phyloP scores from a whole-genome alignment of 1,140 invertebrate species.

The Hylaeus anthracinus region DNA sequence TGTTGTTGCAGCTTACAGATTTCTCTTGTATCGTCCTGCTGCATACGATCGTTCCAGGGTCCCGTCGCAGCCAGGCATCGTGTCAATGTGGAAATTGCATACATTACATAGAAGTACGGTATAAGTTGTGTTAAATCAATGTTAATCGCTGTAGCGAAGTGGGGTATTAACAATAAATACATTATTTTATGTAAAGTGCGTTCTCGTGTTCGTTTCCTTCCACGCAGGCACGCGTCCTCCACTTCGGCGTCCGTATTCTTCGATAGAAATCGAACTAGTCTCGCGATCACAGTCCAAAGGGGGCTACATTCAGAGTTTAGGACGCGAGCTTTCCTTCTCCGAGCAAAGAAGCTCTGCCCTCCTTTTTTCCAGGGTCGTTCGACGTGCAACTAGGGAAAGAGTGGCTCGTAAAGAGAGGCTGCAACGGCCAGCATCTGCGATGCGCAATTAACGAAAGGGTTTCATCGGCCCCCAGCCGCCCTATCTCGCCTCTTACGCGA shows the following conservation, averaged over 20 bases:
- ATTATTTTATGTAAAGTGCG: slow-evolving; percentile 74
- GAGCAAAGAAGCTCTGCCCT: slow-evolving; percentile 26
- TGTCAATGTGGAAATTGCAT: slow-evolving; percentile 68
- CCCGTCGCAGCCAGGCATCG: slow-evolving; percentile 63
- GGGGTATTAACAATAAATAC: slow-evolving; percentile 77
- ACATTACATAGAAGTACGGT: slow-evolving; percentile 69
- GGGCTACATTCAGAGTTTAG: slow-evolving; percentile 27
- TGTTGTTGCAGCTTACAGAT: slow-evolving; percentile 70
- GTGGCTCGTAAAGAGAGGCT: slow-evolving; percentile 68
- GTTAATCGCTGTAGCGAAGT: slow-evolving; percentile 77
- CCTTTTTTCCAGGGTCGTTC: slow-evolving; percentile 36
- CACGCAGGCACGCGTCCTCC: not conserved
- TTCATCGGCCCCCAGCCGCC: slow-evolving; percentile 64
- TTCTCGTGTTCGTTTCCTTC: slow-evolving; percentile 19
- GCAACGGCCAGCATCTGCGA: slow-evolving; percentile 77
- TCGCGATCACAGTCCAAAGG: too few relatives aligned
- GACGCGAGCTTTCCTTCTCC: slow-evolving; percentile 17
- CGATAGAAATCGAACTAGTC: too few relatives aligned
- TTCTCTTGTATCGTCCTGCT: slow-evolving; percentile 63
- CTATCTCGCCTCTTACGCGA: slow-evolving; percentile 7
- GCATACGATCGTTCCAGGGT: slow-evolving; percentile 63
- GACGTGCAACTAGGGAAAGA: slow-evolving; percentile 34
- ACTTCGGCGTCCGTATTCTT: too few relatives aligned
- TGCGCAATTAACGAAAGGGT: slow-evolving; percentile 80
- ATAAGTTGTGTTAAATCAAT: slow-evolving; percentile 71